Evolutionary conservation across 2,888 invertebrate genomes (phyloP).

Genomic region (Synergus japonicus): DNA sequence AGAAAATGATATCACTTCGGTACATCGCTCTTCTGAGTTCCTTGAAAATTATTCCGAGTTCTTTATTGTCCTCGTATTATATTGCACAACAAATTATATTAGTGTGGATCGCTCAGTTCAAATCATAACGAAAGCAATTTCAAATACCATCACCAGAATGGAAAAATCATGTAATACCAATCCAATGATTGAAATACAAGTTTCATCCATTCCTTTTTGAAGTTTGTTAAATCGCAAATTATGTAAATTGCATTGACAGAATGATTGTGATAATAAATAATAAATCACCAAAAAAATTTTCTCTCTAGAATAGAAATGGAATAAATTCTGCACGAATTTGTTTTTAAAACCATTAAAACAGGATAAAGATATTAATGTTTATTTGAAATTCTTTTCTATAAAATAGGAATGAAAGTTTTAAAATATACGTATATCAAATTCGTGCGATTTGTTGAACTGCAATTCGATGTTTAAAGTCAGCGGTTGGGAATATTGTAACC

Average conservation of each 20-base stretch:
- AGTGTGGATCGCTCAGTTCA: background rate
- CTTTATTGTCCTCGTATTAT: slow-evolving; percentile 14
- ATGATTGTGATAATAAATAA: too few relatives aligned
- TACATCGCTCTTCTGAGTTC: slow-evolving; percentile 45
- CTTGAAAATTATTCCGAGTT: slow-evolving; percentile 26
- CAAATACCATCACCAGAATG: background rate
- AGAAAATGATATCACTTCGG: slow-evolving; percentile 69
- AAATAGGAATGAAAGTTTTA: background rate
- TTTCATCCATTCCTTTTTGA: background rate
- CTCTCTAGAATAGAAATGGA: too few relatives aligned
- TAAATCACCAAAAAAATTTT: too few relatives aligned
- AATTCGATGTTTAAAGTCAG: background rate
- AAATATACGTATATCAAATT: background rate
- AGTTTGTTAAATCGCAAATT: too few relatives aligned
- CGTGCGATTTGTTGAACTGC: background rate
- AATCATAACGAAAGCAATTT: slow-evolving; percentile 17
- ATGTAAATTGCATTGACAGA: too few relatives aligned
- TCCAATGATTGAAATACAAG: background rate
- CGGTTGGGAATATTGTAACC: slow-evolving; percentile 22
- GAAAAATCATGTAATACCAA: background rate
- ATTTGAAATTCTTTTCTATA: background rate
- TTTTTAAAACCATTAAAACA: background rate
- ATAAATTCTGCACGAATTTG: too few relatives aligned
- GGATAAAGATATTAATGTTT: background rate
- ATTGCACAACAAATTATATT: slow-evolving; percentile 13